Evolutionary conservation across 2,888 invertebrate genomes (phyloP).

Genomic region (Coleophora flavipennella): DNA sequence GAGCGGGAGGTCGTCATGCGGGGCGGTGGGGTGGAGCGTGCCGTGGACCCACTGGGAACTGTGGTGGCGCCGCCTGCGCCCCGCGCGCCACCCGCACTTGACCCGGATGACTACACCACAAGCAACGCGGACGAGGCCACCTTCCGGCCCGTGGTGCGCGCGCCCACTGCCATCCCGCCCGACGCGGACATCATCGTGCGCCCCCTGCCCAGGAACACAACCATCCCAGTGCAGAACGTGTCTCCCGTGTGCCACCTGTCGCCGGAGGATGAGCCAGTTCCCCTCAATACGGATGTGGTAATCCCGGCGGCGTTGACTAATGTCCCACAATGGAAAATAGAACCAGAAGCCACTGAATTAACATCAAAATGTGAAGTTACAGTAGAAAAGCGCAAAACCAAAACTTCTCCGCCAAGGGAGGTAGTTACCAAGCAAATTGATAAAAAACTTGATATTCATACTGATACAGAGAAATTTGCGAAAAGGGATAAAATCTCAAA

Average conservation of each 20-base stretch:
- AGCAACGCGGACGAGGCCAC: slow-evolving; percentile 77
- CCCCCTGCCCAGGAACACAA: slow-evolving; percentile 45
- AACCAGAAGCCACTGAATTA: not conserved
- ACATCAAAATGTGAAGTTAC: not conserved
- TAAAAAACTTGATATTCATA: not conserved
- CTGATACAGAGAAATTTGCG: not conserved
- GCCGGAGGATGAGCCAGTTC: slow-evolving; percentile 19
- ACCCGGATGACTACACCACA: slow-evolving; percentile 55
- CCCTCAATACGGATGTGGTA: slow-evolving; percentile 25
- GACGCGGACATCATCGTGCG: slow-evolving; percentile 34
- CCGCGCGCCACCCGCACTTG: slow-evolving; percentile 40
- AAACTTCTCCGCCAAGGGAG: not conserved
- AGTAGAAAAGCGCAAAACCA: not conserved
- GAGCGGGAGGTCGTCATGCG: slow-evolving; percentile 34
- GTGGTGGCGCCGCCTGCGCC: slow-evolving; percentile 74
- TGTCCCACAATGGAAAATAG: slow-evolving; percentile 6
- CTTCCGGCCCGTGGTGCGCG: slow-evolving; percentile 77
- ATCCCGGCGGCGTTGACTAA: slow-evolving; percentile 25
- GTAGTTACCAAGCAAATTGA: not conserved
- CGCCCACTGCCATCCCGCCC: slow-evolving; percentile 48
- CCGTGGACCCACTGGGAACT: slow-evolving; percentile 74
- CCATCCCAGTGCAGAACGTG: slow-evolving; percentile 45
- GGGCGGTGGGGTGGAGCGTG: slow-evolving; percentile 28
- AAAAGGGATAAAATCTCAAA: not conserved
- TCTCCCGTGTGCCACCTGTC: slow-evolving; percentile 13